phyloP scores from a whole-genome alignment of 53 echinoderm and acorn worm species.

The Zoroaster sp. region DNA sequence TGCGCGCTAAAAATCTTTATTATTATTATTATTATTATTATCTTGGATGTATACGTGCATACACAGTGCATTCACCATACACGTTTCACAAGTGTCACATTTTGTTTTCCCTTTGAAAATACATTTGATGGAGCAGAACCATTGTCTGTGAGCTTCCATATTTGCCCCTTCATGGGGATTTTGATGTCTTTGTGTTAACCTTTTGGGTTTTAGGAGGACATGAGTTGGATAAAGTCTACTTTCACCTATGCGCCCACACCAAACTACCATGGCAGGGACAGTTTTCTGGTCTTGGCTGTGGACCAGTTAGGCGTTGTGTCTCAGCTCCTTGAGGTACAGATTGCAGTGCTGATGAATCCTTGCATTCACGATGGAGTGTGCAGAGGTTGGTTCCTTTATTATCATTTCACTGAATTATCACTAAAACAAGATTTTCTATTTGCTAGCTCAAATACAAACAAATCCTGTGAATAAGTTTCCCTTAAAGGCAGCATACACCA shows the following conservation, averaged over 20 bases:
- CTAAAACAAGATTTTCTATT: not conserved
- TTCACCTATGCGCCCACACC: constrained; percentile 45
- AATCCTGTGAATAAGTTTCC: too few species aligned
- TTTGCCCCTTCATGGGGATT: not conserved
- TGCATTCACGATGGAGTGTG: constrained; percentile 18
- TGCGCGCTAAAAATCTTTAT: too few species aligned
- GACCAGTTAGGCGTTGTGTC: constrained; percentile 41
- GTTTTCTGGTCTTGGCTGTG: constrained; percentile 12
- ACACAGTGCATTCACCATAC: not conserved
- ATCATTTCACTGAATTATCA: not conserved
- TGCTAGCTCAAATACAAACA: not conserved
- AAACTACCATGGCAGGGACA: constrained; percentile 49
- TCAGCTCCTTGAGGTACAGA: constrained; percentile 7
- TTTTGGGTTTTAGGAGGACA: not conserved
- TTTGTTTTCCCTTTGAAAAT: too few species aligned
- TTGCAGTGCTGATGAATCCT: constrained; percentile 23
- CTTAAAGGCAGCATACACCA: too few species aligned
- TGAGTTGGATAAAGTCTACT: constrained; percentile 39
- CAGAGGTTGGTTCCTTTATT: not conserved
- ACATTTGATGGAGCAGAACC: too few species aligned
- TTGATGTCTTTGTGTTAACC: not conserved
- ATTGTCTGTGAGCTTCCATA: too few species aligned
- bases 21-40: too few species aligned
- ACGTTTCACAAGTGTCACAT: too few species aligned
- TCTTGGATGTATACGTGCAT: too few species aligned